Percentiles rank a stretch among this genome's conserved stretches.
Evolutionary conservation across 2,888 invertebrate species (phyloP).

Genomic region (Eupeodes luniger): DNA sequence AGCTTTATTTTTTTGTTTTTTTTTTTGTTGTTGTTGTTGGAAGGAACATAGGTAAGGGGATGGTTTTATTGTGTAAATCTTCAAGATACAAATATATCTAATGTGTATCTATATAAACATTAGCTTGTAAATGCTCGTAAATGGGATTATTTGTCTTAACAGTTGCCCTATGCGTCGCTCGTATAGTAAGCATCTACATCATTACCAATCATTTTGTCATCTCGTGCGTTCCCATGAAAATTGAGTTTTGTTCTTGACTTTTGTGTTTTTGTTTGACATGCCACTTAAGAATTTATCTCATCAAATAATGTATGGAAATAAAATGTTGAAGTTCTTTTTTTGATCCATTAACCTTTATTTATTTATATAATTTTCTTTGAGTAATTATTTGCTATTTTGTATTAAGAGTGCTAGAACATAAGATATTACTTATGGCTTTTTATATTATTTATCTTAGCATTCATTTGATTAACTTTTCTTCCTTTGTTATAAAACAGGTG

Average conservation of each 20-base stretch:
- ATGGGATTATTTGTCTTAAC: constrained; percentile 7
- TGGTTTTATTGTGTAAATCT: neutral
- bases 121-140: constrained; percentile 7
- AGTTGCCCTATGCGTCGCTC: neutral
- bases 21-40: neutral
- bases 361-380: no score
- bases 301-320: no score
- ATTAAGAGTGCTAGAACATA: no score
- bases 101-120: neutral
- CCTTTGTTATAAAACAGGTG: no score
- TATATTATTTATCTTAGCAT: no score
- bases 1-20: neutral
- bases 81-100: neutral
- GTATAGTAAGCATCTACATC: neutral
- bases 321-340: no score
- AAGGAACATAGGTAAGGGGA: no score
- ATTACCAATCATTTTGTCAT: constrained; percentile 18
- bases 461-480: no score
- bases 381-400: no score
- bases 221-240: constrained; percentile 7
- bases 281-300: neutral
- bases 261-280: neutral
- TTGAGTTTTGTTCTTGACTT: neutral
- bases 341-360: no score
- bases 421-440: no score